Conservation (phyloP, 2,797 vertebrate genomes). For the Pseudomugil gertrudae region DNA sequence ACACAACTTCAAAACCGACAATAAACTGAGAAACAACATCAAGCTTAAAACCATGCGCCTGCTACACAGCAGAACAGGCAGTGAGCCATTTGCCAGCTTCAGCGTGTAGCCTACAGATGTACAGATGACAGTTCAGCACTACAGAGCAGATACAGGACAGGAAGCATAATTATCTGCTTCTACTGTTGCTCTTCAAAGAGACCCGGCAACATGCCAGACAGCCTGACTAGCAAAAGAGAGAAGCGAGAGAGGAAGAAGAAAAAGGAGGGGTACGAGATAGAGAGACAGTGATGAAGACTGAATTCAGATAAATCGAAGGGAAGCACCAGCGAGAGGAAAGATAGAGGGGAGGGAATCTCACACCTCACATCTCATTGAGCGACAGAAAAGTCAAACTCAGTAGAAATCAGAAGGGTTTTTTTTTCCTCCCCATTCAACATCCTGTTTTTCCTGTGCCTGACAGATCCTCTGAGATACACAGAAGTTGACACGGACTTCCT, state of each 20-base stretch:
- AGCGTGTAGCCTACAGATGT: constrained; percentile 54
- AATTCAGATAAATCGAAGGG: constrained; percentile 42
- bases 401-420: constrained; percentile 50
- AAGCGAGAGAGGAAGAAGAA: not conserved
- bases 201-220: constrained; percentile 60
- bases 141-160: constrained; percentile 77
- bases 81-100: constrained; percentile 39
- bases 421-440: constrained; percentile 25
- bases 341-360: constrained; percentile 37
- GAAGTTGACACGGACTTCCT: constrained; percentile 48
- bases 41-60: not conserved
- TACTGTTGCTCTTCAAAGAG: constrained; percentile 76
- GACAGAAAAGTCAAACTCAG: constrained; percentile 51
- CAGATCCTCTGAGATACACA: constrained; percentile 53
- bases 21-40: not conserved
- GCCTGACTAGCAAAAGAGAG: constrained; percentile 52
- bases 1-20: constrained; percentile 1
- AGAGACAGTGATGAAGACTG: constrained; percentile 40
- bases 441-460: constrained; percentile 44
- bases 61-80: constrained; percentile 20
- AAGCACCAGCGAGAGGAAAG: constrained; percentile 21
- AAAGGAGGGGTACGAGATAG: not conserved
- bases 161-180: constrained; percentile 81
- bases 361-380: constrained; percentile 41
- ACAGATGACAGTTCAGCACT: constrained; percentile 71